Evolutionary conservation across 1,140 invertebrate genomes (phyloP).

Genomic region (Leptestheria dahalacensis): DNA sequence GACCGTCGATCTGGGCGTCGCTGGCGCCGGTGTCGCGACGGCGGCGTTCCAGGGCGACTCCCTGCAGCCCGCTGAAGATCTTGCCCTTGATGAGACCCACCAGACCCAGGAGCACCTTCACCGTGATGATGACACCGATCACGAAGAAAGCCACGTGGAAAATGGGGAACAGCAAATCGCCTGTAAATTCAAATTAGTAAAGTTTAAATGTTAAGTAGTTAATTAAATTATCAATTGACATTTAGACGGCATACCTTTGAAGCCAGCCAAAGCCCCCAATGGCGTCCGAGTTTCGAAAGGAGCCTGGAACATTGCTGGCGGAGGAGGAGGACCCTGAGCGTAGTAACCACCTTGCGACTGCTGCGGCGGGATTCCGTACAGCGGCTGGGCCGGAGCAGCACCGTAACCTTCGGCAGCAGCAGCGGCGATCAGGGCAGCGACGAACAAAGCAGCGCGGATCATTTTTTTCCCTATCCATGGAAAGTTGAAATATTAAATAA

Average conservation of each 20-base stretch:
- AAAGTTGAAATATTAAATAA: not conserved
- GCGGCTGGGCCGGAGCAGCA: not conserved
- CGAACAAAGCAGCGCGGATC: not conserved
- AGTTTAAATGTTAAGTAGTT: not conserved
- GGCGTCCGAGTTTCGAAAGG: not conserved
- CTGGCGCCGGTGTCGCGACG: not conserved
- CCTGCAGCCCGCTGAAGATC: not conserved
- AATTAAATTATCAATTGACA: not conserved
- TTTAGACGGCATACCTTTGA: not conserved
- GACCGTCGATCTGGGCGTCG: not conserved
- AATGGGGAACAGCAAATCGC: conserved; percentile 15
- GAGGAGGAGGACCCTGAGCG: not conserved
- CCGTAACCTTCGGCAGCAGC: not conserved
- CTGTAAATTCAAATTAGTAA: not conserved
- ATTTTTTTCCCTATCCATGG: not conserved
- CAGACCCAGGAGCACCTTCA: conserved; percentile 11
- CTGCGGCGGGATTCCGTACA: not conserved
- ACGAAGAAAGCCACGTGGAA: conserved; percentile 16
- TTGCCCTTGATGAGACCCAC: conserved; percentile 7
- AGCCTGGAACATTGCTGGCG: not conserved
- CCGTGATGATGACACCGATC: conserved; percentile 12
- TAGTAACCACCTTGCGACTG: not conserved
- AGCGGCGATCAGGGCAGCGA: not conserved
- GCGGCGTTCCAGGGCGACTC: not conserved
- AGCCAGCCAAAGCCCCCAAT: not conserved